Conservation (phyloP, 2,797 vertebrate genomes). For the Sciurus vulgaris region DNA sequence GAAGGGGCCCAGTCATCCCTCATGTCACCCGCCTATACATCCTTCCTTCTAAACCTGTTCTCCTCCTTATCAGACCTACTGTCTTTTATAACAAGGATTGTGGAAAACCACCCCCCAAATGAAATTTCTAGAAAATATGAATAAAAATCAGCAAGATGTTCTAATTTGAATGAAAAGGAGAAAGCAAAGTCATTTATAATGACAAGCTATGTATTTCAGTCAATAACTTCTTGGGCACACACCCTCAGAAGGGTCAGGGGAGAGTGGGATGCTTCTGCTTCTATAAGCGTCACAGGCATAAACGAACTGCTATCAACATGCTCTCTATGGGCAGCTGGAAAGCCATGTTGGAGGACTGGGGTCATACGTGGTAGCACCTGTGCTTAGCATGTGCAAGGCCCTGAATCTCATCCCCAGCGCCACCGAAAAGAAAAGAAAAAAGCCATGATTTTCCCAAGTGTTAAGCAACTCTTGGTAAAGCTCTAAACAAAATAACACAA, state of each 20-base stretch:
- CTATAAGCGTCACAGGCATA: background rate
- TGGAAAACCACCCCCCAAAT: background rate
- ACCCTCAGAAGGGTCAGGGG: background rate
- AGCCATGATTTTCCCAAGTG: background rate
- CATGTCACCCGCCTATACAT: too few relatives aligned
- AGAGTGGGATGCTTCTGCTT: background rate
- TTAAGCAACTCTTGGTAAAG: background rate
- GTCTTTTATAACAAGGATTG: background rate
- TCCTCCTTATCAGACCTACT: background rate
- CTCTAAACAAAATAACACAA: background rate
- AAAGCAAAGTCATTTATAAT: background rate
- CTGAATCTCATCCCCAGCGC: background rate
- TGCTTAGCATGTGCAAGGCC: background rate
- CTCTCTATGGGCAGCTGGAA: background rate
- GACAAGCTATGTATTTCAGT: constrained; percentile 1
- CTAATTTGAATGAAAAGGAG: constrained; percentile 44
- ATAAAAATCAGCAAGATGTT: constrained; percentile 24
- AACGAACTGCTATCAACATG: background rate
- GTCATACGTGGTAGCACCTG: background rate
- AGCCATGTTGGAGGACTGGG: background rate
- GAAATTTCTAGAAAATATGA: constrained; percentile 1
- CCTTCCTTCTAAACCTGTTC: background rate
- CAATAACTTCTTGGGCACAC: background rate
- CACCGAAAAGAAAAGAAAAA: too few relatives aligned
- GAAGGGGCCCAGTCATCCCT: background rate